A percentile compares a stretch with the other conserved stretches of the same genome.
These are phyloP conservation scores for Netelia virgata DNA, from an alignment of 2,888 invertebrate species.

Conservation along the genomic window DNA sequence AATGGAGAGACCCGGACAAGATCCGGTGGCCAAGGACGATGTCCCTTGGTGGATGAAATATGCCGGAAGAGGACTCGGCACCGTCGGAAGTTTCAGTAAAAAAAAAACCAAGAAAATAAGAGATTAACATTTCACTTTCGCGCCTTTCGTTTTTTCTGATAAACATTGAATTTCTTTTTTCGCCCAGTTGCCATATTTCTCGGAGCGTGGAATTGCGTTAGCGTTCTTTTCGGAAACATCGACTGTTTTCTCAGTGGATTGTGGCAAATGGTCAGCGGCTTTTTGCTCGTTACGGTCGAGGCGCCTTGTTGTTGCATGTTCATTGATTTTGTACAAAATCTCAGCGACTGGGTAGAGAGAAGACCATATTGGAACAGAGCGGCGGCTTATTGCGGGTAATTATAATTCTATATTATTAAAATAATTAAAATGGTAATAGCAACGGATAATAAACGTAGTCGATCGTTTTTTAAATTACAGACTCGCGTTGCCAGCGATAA, in stretches of 20 bases:
- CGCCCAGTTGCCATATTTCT: conserved; percentile 92
- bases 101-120: conserved; percentile 74
- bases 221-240: conserved; percentile 88
- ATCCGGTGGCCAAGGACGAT: conserved; percentile 92
- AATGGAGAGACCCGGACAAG: conserved; percentile 93
- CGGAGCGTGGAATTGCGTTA: conserved; percentile 91
- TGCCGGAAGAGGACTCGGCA: conserved; percentile 93
- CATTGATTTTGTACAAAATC: conserved; percentile 95
- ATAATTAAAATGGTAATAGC: neutral
- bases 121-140: neutral
- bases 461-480: conserved; percentile 85
- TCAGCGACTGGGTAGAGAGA: conserved; percentile 93
- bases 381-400: conserved; percentile 93
- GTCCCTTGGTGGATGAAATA: conserved; percentile 96
- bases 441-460: neutral
- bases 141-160: neutral
- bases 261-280: conserved; percentile 95
- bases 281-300: conserved; percentile 94
- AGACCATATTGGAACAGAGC: conserved; percentile 97
- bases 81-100: conserved; percentile 94
- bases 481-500: conserved; percentile 92
- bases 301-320: conserved; percentile 99
- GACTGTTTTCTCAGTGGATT: conserved; percentile 91
- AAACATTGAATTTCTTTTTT: neutral
- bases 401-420: conserved; percentile 72